These are phyloP conservation scores for Parazoanthus darwini DNA, from an alignment of 92 coral and sea anemone genomes.

Conservation along the genomic window DNA sequence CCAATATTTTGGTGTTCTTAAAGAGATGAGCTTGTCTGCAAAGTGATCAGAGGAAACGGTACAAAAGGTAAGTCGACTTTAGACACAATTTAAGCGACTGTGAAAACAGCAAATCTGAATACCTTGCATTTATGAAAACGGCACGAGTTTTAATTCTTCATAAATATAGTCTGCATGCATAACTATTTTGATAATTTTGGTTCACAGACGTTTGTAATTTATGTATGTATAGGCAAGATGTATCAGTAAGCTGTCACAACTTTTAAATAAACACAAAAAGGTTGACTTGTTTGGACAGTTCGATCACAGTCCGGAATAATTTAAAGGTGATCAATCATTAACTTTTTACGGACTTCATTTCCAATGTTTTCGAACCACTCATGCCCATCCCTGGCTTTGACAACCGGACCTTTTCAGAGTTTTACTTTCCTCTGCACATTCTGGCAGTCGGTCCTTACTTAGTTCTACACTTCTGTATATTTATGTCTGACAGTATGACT, in stretches of 20 bases:
- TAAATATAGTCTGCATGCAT: background rate
- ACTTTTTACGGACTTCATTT: too few species aligned
- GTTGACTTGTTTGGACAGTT: constrained; percentile 31
- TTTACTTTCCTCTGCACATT: too few species aligned
- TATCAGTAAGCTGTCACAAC: constrained; percentile 42
- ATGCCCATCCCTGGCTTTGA: too few species aligned
- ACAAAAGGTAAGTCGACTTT: constrained; percentile 41
- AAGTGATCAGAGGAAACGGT: constrained; percentile 25
- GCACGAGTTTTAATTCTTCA: constrained; percentile 33
- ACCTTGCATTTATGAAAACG: constrained; percentile 36
- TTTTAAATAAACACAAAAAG: constrained; percentile 37
- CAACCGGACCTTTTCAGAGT: too few species aligned
- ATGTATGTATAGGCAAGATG: constrained; percentile 30
- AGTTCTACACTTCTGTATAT: too few species aligned
- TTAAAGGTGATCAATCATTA: too few species aligned
- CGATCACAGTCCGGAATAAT: too few species aligned
- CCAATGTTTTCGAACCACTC: too few species aligned
- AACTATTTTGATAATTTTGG: constrained; percentile 34
- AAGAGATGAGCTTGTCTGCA: constrained; percentile 39
- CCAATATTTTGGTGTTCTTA: constrained; percentile 29
- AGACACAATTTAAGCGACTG: constrained; percentile 30
- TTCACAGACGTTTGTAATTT: constrained; percentile 44
- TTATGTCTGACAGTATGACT: too few species aligned
- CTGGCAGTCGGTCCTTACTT: too few species aligned
- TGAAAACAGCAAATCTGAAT: constrained; percentile 28